Conservation (phyloP, 1,140 invertebrate species). For the Anastatus disparis region DNA sequence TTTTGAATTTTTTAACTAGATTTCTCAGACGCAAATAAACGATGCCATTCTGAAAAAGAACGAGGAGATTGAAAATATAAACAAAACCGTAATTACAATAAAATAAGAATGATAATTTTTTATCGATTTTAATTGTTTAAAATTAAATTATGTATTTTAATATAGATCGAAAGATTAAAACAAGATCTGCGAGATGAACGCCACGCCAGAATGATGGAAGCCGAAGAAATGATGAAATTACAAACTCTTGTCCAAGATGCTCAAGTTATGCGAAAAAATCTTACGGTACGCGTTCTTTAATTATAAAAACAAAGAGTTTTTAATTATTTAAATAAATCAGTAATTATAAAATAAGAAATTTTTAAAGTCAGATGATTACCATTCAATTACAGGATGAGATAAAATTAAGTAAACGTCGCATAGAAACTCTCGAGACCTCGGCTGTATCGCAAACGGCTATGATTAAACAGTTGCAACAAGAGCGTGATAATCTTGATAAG, state of each 20-base stretch:
- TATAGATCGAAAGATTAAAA: neutral
- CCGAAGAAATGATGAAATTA: neutral
- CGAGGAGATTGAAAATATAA: neutral
- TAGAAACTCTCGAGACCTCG: neutral
- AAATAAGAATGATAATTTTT: slow-evolving; percentile 4
- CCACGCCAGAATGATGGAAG: neutral
- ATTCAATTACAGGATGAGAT: neutral
- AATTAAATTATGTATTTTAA: neutral
- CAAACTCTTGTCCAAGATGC: neutral
- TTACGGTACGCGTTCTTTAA: too few relatives aligned
- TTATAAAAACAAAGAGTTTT: too few relatives aligned
- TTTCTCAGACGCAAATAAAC: neutral
- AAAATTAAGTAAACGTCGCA: neutral
- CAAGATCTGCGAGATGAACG: neutral
- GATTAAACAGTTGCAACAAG: slow-evolving; percentile 16
- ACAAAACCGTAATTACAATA: slow-evolving; percentile 6
- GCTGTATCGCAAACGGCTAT: neutral
- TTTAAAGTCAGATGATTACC: neutral
- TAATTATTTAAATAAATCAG: neutral
- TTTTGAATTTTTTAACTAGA: neutral
- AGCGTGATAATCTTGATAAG: slow-evolving; percentile 1
- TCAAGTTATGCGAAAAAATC: neutral
- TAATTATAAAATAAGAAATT: too few relatives aligned
- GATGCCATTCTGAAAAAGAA: neutral
- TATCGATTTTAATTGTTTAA: too few relatives aligned